Evolutionary conservation across 2,888 invertebrate genomes (phyloP).

Genomic region (Coleophora flavipennella): DNA sequence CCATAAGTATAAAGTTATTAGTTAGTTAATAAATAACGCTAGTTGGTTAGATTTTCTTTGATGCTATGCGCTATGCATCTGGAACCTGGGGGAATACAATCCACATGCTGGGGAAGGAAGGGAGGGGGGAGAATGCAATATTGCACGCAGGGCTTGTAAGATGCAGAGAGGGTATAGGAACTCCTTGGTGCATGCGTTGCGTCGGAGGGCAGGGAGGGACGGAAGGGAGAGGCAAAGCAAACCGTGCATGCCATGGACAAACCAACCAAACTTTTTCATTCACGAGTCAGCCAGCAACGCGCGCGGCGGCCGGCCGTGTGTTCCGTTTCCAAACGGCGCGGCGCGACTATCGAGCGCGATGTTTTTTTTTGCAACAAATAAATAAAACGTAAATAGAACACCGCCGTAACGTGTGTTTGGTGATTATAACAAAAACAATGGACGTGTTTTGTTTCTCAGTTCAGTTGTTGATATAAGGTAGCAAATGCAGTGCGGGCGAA

Average conservation of each 20-base stretch:
- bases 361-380: constrained; percentile 57
- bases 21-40: too few species aligned
- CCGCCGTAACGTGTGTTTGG: constrained; percentile 29
- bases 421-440: constrained; percentile 28
- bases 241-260: background rate
- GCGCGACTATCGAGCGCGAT: constrained; percentile 35
- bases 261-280: constrained; percentile 20
- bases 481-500: constrained; percentile 36
- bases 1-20: too few species aligned
- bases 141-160: constrained; percentile 1
- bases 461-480: constrained; percentile 30
- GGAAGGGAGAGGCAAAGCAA: background rate
- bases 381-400: constrained; percentile 22
- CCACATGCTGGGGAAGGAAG: too few species aligned
- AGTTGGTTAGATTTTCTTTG: too few species aligned
- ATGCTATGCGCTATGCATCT: too few species aligned
- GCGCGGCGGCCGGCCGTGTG: constrained; percentile 22
- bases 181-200: background rate
- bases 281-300: constrained; percentile 25
- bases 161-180: background rate
- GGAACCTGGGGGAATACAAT: too few species aligned
- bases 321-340: constrained; percentile 17
- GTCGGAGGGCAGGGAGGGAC: background rate
- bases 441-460: constrained; percentile 19
- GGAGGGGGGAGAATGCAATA: too few species aligned